A percentile compares a stretch with the other conserved stretches of the same genome.
Conservation (phyloP, 2,113 vertebrate species). For the Rhegmatorhina hoffmannsi region DNA sequence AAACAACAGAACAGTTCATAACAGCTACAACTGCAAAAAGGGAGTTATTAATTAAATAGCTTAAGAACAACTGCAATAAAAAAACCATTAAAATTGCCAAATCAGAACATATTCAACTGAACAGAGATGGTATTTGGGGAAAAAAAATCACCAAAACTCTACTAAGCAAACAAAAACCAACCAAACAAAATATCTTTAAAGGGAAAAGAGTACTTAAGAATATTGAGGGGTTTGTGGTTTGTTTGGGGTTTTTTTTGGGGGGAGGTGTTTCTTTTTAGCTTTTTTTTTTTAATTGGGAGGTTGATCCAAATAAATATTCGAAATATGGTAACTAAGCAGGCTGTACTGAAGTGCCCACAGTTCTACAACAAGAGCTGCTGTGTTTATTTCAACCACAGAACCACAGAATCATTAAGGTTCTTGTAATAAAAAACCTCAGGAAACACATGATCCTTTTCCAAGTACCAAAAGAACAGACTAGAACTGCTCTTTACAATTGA, state of each 20-base stretch:
- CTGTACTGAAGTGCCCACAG: neutral
- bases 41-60: neutral
- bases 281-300: neutral
- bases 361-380: neutral
- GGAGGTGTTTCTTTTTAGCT: neutral
- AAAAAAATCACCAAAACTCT: too few relatives aligned
- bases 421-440: neutral
- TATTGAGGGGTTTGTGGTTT: neutral
- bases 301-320: neutral
- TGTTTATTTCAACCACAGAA: neutral
- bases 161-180: neutral
- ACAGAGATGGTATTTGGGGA: neutral
- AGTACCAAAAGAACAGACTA: neutral
- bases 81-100: neutral
- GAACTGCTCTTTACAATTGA: rapidly evolving
- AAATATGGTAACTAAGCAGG: neutral
- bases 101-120: neutral
- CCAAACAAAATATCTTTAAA: neutral
- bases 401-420: neutral
- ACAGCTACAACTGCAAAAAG: neutral
- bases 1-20: conserved; percentile 18
- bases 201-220: neutral
- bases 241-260: neutral
- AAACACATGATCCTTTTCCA: neutral
- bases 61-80: conserved; percentile 26